A percentile compares a stretch with the other conserved stretches of the same genome.
These are phyloP conservation scores for Parelbella ahira DNA, from an alignment of 2,888 invertebrate genomes.

Conservation along the genomic window DNA sequence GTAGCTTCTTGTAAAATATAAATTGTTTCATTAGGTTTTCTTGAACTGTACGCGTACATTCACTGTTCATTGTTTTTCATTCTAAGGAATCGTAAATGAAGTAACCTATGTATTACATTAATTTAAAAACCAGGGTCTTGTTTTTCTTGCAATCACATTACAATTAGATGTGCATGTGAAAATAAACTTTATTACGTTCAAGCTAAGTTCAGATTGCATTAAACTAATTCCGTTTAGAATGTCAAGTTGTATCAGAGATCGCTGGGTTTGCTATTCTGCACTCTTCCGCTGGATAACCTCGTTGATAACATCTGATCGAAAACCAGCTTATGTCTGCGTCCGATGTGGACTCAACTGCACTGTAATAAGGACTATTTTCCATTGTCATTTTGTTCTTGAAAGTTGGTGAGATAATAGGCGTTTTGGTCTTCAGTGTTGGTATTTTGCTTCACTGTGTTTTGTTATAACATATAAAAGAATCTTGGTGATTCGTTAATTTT, in stretches of 20 bases:
- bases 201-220: slow-evolving; percentile 7
- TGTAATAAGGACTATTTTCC: slow-evolving; percentile 20
- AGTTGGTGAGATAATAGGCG: slow-evolving; percentile 1
- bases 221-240: slow-evolving; percentile 12
- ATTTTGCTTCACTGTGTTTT: slow-evolving; percentile 9
- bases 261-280: slow-evolving; percentile 22
- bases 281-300: slow-evolving; percentile 37
- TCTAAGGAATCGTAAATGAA: slow-evolving; percentile 5
- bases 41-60: too few species aligned
- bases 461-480: slow-evolving; percentile 5
- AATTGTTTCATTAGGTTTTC: too few species aligned
- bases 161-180: neutral
- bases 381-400: neutral
- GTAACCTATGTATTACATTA: slow-evolving; percentile 11
- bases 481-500: too few species aligned
- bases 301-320: slow-evolving; percentile 34
- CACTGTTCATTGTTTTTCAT: too few species aligned
- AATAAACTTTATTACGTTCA: slow-evolving; percentile 2
- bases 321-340: too few species aligned
- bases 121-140: slow-evolving; percentile 18
- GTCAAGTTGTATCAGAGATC: slow-evolving; percentile 24
- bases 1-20: too few species aligned
- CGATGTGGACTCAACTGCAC: slow-evolving; percentile 14
- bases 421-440: slow-evolving; percentile 15
- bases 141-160: slow-evolving; percentile 19